Evolutionary conservation across 2,888 invertebrate genomes (phyloP).

Genomic region (Orgyia antiqua): DNA sequence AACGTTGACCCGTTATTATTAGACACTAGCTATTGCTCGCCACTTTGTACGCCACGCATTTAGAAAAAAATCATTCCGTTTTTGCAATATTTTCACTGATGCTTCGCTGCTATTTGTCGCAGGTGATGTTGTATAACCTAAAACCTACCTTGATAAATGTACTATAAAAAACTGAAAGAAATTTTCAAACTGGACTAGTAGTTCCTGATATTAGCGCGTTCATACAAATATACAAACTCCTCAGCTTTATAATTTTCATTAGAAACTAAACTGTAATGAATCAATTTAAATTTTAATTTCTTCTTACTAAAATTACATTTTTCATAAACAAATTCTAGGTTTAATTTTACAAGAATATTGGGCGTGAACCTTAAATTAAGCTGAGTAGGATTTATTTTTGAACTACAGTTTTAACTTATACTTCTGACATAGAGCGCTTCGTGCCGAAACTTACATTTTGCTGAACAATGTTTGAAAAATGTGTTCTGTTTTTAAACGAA

Average conservation of each 20-base stretch:
- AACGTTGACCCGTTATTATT: constrained; percentile 53
- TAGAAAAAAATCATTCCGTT: no score
- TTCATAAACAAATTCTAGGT: constrained; percentile 29
- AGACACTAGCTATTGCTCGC: no score
- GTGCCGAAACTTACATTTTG: constrained; percentile 74
- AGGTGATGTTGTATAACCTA: no score
- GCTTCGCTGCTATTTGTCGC: no score
- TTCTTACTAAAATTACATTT: constrained; percentile 36
- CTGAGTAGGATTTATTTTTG: constrained; percentile 14
- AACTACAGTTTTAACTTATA: constrained; percentile 41
- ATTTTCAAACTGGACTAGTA: no score
- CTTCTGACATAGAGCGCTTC: constrained; percentile 60
- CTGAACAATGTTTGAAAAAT: constrained; percentile 44
- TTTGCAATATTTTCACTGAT: no score
- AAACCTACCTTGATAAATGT: no score
- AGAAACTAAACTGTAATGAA: constrained; percentile 34
- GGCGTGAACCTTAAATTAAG: constrained; percentile 14
- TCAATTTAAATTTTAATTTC: constrained; percentile 46
- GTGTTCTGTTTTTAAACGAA: constrained; percentile 61
- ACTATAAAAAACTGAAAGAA: no score
- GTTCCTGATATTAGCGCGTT: no score
- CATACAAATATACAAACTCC: no score
- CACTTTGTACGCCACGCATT: no score
- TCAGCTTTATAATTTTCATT: constrained; percentile 39
- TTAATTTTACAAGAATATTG: constrained; percentile 14